Percentiles rank a stretch among this genome's conserved stretches.
Conservation (phyloP, 2,113 vertebrate genomes). For the Motacilla tschutschensis region DNA sequence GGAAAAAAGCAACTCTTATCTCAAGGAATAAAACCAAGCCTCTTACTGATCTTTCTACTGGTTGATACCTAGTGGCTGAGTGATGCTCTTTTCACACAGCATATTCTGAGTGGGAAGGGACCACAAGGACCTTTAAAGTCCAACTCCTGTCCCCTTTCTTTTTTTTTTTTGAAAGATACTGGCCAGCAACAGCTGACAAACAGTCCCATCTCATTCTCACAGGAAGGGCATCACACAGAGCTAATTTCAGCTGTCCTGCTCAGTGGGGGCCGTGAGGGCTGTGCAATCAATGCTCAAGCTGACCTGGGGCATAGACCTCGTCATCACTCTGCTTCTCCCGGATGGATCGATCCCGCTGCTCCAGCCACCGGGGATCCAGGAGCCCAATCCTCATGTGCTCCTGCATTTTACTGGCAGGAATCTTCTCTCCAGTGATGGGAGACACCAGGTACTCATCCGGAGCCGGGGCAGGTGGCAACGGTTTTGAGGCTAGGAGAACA, state of each 20-base stretch:
- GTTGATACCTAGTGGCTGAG: rapidly evolving
- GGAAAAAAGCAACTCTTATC: not conserved
- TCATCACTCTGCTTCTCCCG: constrained; percentile 95
- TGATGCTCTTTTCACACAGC: not conserved
- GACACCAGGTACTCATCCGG: constrained; percentile 95
- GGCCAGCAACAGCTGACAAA: not conserved
- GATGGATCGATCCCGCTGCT: constrained; percentile 93
- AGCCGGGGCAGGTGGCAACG: constrained; percentile 72
- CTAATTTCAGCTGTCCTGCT: not conserved
- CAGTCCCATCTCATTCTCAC: not conserved
- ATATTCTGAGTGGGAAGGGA: not conserved
- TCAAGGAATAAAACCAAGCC: not conserved
- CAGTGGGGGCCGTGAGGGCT: rapidly evolving
- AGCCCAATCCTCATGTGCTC: constrained; percentile 98
- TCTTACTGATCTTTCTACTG: not conserved
- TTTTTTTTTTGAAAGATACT: not conserved
- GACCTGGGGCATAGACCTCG: constrained; percentile 93
- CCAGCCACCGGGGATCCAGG: constrained; percentile 95
- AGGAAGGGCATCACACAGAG: not conserved
- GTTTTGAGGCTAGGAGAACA: constrained; percentile 84
- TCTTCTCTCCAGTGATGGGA: constrained; percentile 96
- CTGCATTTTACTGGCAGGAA: constrained; percentile 98
- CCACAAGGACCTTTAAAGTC: not conserved
- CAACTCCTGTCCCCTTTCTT: not conserved
- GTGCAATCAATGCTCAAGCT: not conserved